Base-by-base conservation (phyloP, 2,113 vertebrate species). In the Laticauda laticaudata region DNA sequence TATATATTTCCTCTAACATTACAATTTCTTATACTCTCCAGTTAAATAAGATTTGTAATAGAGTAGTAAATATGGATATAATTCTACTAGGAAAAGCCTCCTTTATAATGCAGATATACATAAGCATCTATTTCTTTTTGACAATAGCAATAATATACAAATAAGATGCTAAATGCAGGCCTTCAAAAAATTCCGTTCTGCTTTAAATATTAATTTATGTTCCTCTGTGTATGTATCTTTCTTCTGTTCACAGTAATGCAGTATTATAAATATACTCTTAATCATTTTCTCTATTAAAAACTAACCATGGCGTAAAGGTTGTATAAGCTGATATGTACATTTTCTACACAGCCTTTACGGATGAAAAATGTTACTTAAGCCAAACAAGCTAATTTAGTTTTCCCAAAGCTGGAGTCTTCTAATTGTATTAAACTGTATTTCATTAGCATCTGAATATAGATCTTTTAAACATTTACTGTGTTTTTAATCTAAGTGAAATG, bases 61-160 rank as follows among this genome's bases (percentile, higher is more conserved):
- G 48, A 95, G 69, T 45, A 95, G 92, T 91, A 93, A 96, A 94
- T 95, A 94, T 92, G 21, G 48, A 81, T 9, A 93, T 15, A 69
- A 85, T 94, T 95, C 45, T 88, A 94, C 96, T 34, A 95, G 96
- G 94, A 94, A 94, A 92, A 23, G 92, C 43, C n/a, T 29, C 56
- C 86, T 64, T 90, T 54, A 34, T 61, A 90, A 90, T 11, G 61
- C 81, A 43, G 53, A 93, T 94, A 93, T 92, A 96, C 95, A 91
- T 86, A 94, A 97, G 95, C 91, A 96, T 93, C 95, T 93, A 51
- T 94, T 96, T 96, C 64, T 87, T 87, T 51, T 87, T n/a, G 34
- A 86, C 54, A 93, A 91, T 94, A 69, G 64, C 91, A 94, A 89
- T 88, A 29, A 93, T 93, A 26, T 51, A 92, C 56, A 87, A 87